Evolutionary conservation across 2,113 vertebrate genomes (phyloP).

Genomic region (Brachyhypopomus gauderio): DNA sequence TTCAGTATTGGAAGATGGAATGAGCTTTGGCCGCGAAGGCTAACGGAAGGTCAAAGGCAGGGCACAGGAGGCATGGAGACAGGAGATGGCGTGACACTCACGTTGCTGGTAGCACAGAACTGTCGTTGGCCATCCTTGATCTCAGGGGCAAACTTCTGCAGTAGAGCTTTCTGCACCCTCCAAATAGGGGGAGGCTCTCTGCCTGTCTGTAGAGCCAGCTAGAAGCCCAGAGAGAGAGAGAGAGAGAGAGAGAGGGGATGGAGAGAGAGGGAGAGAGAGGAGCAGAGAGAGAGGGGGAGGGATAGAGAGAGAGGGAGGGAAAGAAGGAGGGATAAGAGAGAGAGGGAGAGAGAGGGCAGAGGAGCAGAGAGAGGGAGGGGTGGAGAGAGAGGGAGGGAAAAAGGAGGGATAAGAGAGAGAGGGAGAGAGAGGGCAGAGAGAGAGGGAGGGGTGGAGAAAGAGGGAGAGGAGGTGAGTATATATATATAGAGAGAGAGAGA

Average conservation of each 20-base stretch:
- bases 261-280: not conserved
- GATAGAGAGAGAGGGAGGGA: not conserved
- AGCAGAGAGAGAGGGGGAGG: not conserved
- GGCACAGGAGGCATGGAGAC: not conserved
- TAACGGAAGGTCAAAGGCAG: not conserved
- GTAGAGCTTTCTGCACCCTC: slow-evolving; percentile 91
- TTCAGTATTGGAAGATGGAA: not conserved
- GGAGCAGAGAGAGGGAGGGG: not conserved
- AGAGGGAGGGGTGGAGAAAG: not conserved
- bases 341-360: not conserved
- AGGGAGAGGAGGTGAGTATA: too few species aligned
- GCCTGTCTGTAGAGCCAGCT: slow-evolving; percentile 89
- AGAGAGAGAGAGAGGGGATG: not conserved
- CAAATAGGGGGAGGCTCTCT: slow-evolving; percentile 90
- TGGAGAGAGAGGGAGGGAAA: not conserved
- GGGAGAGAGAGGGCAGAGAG: not conserved
- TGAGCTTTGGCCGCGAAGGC: not conserved
- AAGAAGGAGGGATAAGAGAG: not conserved
- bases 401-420: not conserved
- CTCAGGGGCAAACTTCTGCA: slow-evolving; percentile 93
- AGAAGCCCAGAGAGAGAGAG: not conserved
- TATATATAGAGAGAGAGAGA: too few species aligned
- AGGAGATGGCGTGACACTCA: slow-evolving; percentile 67
- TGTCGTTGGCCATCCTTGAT: slow-evolving; percentile 92
- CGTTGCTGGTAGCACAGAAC: slow-evolving; percentile 92